Base-by-base conservation (phyloP, 2,113 vertebrate species). In the Corydoras sp. region DNA sequence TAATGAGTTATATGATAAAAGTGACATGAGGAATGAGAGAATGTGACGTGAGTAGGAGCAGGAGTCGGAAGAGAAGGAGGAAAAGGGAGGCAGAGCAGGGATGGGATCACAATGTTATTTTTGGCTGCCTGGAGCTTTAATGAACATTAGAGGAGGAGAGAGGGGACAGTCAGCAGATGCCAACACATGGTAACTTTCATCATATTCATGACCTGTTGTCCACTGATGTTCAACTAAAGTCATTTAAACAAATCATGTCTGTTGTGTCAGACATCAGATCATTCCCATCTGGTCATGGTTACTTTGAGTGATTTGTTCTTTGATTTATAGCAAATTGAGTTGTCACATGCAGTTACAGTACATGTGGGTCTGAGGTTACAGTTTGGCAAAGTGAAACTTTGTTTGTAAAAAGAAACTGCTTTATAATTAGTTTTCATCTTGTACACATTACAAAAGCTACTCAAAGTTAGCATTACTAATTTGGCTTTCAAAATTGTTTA, bases 81-180 rank as follows among this genome's bases (percentile, higher is more conserved):
- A 72, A 58, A 63, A 32, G 76, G 71, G 73, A 58, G 48, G 43
- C 68, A 75, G 74, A 60, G 51, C 51, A 12, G 66, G 75, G 77
- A 18, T 71, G 58, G 49, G 53, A 62, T 69, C 58, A 59, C 65
- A 64, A 56, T 76, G 77, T 79, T 79, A 79, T 79, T 76, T 79
- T 79, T 79, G 74, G 65, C 64, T 31, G 10, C 50, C 31, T 12
- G 15, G 14, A 54, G 66, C 66, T 73, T 51, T 79, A 79, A 79
- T 79, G 70, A 76, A 70, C 64, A 15, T 62, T 68, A 55, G 62
- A 35, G 69, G 58, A 59, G 69, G 62, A 63, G 70, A 62, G 56
- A 55, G 72, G 29, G 68, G 66, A 55, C 58, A 72, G 69, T 75
- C 65, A 75, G 69, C 76, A 59, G 68, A 65, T 62, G 74, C 48